These are phyloP conservation scores for Aptenodytes patagonicus DNA, from an alignment of 2,113 vertebrate genomes.

Conservation along the genomic window DNA sequence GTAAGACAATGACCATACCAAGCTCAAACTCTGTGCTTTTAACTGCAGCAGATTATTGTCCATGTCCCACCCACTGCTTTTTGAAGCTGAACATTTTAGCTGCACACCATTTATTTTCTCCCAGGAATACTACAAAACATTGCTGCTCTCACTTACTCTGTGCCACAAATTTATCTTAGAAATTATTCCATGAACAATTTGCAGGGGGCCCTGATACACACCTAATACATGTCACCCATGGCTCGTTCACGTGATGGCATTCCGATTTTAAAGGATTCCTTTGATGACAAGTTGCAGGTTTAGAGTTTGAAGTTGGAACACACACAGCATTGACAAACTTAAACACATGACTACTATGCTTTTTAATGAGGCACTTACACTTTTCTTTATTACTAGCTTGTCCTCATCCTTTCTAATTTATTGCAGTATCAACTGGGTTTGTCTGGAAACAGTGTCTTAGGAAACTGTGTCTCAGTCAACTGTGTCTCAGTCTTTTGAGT, in stretches of 20 bases:
- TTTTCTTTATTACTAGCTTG: background rate
- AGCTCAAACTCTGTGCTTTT: background rate
- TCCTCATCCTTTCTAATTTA: background rate
- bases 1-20: background rate
- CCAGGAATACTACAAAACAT: background rate
- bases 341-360: background rate
- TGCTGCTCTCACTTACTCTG: background rate
- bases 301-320: background rate
- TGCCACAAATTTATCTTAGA: background rate
- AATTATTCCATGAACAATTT: background rate
- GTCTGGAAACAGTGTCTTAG: background rate
- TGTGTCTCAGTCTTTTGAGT: background rate
- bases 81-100: background rate
- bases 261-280: background rate
- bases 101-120: background rate
- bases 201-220: background rate
- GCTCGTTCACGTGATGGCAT: background rate
- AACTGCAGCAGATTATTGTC: background rate
- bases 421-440: background rate
- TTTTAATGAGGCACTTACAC: background rate
- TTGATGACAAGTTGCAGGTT: background rate
- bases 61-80: background rate
- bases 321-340: background rate
- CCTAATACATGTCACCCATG: background rate
- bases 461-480: background rate